Conservation (phyloP, 2,888 invertebrate genomes). For the Aleiodes leptofemur region DNA sequence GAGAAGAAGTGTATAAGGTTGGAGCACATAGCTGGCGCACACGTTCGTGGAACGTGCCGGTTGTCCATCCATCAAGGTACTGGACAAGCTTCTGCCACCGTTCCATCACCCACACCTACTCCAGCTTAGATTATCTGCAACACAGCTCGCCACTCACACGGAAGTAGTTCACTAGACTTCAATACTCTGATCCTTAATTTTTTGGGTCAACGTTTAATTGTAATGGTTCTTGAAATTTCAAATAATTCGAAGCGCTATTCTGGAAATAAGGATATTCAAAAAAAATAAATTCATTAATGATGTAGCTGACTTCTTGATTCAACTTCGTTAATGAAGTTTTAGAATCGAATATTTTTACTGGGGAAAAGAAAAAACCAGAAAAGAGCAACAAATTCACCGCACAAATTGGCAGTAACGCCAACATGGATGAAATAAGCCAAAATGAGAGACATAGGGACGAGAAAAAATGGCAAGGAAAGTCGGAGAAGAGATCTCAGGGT, state of each 20-base stretch:
- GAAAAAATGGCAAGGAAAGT: constrained; percentile 33
- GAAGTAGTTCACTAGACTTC: constrained; percentile 53
- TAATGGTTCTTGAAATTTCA: constrained; percentile 37
- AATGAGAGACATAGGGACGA: constrained; percentile 35
- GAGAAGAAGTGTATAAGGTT: constrained; percentile 51
- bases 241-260: too few species aligned
- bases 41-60: constrained; percentile 54
- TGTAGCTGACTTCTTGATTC: not conserved
- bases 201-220: not conserved
- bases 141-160: constrained; percentile 47
- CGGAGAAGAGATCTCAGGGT: constrained; percentile 32
- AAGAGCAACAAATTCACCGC: constrained; percentile 44
- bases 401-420: constrained; percentile 59
- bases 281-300: too few species aligned
- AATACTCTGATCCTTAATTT: constrained; percentile 36
- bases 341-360: constrained; percentile 16
- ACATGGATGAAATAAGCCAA: constrained; percentile 41
- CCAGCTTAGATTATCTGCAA: constrained; percentile 62
- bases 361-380: not conserved
- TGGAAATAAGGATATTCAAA: too few species aligned
- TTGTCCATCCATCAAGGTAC: constrained; percentile 64
- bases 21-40: constrained; percentile 39
- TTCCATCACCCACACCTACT: constrained; percentile 59
- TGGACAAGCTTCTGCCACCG: constrained; percentile 61
- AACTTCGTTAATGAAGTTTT: constrained; percentile 24